A percentile compares a stretch with the other conserved stretches of the same genome.
Evolutionary conservation across 2,888 invertebrate genomes (phyloP).

Genomic region (Hemaris fuciformis): DNA sequence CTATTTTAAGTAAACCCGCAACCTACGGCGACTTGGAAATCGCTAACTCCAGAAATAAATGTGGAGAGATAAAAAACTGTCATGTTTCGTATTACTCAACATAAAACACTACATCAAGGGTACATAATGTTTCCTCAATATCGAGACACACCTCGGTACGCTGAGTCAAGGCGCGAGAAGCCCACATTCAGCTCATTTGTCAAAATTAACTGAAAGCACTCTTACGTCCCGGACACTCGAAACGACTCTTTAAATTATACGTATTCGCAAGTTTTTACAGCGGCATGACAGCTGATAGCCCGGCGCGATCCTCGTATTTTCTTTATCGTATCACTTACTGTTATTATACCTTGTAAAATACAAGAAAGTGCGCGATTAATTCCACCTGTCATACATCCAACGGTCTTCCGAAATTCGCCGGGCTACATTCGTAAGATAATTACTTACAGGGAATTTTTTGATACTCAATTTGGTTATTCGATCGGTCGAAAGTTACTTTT

Average conservation of each 20-base stretch:
- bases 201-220: conserved; percentile 10
- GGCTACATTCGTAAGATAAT: conserved; percentile 10
- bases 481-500: neutral
- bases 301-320: conserved; percentile 9
- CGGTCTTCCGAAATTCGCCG: conserved; percentile 2
- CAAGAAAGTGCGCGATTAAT: conserved; percentile 12
- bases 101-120: neutral
- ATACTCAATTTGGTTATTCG: conserved; percentile 6
- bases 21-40: neutral
- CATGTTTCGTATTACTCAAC: neutral
- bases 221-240: neutral
- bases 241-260: conserved; percentile 14
- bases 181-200: conserved; percentile 8
- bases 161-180: neutral
- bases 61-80: neutral
- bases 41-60: neutral
- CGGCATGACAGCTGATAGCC: conserved; percentile 12
- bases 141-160: neutral
- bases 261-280: conserved; percentile 11
- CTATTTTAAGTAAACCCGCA: neutral
- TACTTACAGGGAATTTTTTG: conserved; percentile 1
- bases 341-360: conserved; percentile 15
- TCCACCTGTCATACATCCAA: conserved; percentile 6
- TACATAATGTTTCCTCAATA: neutral
- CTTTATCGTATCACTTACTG: conserved; percentile 15